Base-by-base conservation (phyloP, 2,888 invertebrate species). In the Acleris laterana region DNA sequence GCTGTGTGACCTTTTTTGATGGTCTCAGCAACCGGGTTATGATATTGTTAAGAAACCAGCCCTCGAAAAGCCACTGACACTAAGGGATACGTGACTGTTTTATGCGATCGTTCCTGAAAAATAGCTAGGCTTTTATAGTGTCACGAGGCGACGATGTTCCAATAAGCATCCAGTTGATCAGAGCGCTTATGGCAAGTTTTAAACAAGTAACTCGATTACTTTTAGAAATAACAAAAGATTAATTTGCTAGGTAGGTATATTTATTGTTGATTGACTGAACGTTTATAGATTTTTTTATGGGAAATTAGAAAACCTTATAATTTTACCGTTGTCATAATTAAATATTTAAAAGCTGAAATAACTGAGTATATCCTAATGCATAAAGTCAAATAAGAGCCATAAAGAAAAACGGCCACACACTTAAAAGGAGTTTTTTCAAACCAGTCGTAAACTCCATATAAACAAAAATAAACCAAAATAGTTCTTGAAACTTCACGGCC, bases 61-160 rank as follows among this genome's bases (percentile, higher is more conserved):
- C 78, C 79, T 75, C 73, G 72, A 74, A 72, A 78, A 79, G 79
- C 81, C 82, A 84, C 83, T 75, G 83, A 81, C 82, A 84, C 83
- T 85, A 83, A 84, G 82, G 82, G 79, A 78, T 82, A 87, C 87
- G 87, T 87, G 87, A 87, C 87, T 81, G 81, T 81, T 84, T 85
- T 87, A 79, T 81, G 76, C 76, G 79, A 85, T 81, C 71, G 74
- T 74, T 77, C 74, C 73, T 81, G 80, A 85, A 80, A 85, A 83
- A 85, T 84, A 75, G 82, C 65, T 69, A 70, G 69, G 67, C 75
- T 74, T 74, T 73, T 81, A 84, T 82, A 80, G 81, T 66, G 56
- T 79, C 77, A 74, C 78, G 78, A 83, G 81, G 83, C 80, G 80
- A 82, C 81, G 81, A 80, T 80, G 81, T 83, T 75, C 77, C 76